Evolutionary conservation across 2,888 invertebrate species (phyloP), one percentile per base, ranked within the genome.

Genomic region (Ormyrus thymus): DNA sequence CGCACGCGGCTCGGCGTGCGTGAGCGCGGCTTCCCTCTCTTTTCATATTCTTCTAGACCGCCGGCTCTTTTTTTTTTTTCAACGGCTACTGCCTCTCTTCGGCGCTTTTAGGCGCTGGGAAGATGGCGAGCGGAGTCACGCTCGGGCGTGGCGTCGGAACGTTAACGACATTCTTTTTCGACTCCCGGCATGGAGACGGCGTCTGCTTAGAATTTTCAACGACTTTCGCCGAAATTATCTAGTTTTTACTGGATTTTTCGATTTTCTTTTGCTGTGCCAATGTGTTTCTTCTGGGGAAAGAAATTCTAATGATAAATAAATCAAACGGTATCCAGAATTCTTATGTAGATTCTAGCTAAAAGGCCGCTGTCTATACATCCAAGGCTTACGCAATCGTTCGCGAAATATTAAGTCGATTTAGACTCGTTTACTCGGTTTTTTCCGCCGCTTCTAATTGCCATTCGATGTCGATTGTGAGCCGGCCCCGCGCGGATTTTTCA

Each of bases 381-480:
- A 11, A 8, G 7, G 10, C 43, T 71, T 75, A 10, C 75, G 59
- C 59, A 75, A 68, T 62, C 66, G 15, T 69, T 50, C 69, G 69
- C 65, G 62, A 71, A 71, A 76, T 65, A 71, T 51, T 45, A 56
- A 76, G 66, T 66, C 64, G 61, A 77, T 64, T 62, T 56, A 62
- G 70, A 66, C 29, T 61, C 59, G 51, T 45, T 58, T n/a, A 13
- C 59, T 51, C 11, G 50, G 6, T 64, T 72, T 59, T 68, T 70
- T 72, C 72, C 61, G 9, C 46, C 0, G 13, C 55, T 13, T 65
- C 73, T 72, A 72, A 78, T 78, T 78, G 72, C 78, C 15, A 61
- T 68, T 68, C 78, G 78, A 78, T 56, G 72, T 71, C 78, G 66
- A 73, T 78, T 53, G 70, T 45, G 13, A 7, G 15, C 64, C 29